These are phyloP conservation scores for Macrostomum lignano DNA, from an alignment of 1,140 invertebrate species.

Conservation along the genomic window DNA sequence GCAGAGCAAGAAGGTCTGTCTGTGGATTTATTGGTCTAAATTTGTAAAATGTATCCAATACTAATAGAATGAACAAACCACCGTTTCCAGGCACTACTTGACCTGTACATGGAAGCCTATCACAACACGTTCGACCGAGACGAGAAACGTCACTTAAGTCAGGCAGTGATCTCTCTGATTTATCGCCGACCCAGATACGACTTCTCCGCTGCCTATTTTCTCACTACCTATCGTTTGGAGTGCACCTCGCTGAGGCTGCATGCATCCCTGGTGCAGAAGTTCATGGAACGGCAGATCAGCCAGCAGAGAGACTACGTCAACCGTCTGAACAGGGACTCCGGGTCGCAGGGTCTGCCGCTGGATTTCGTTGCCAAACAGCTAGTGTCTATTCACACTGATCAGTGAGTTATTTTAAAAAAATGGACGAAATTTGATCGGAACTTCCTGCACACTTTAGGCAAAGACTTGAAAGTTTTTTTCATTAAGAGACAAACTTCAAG, in stretches of 20 bases:
- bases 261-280: slow-evolving; percentile 13
- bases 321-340: slow-evolving; percentile 15
- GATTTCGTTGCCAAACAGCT: slow-evolving; percentile 18
- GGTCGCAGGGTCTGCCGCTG: slow-evolving; percentile 17
- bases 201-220: slow-evolving; percentile 16
- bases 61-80: too few species aligned
- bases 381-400: slow-evolving; percentile 22
- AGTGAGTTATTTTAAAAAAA: too few species aligned
- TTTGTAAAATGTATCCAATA: too few species aligned
- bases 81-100: too few species aligned
- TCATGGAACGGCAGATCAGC: slow-evolving; percentile 22
- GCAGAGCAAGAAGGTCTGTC: slow-evolving; percentile 23
- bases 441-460: too few species aligned
- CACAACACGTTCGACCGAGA: slow-evolving; percentile 24
- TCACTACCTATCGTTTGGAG: slow-evolving; percentile 17
- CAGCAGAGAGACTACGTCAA: slow-evolving; percentile 17
- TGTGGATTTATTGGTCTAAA: slow-evolving; percentile 2
- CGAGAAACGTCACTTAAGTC: slow-evolving; percentile 17
- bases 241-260: slow-evolving; percentile 15
- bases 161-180: slow-evolving; percentile 23
- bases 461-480: too few species aligned
- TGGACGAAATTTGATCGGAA: too few species aligned
- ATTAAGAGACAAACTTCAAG: too few species aligned
- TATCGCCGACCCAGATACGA: slow-evolving; percentile 19
- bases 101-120: slow-evolving; percentile 25